phyloP scores from a whole-genome alignment of 2,888 invertebrate species.

The Cacoxenus indagator region DNA sequence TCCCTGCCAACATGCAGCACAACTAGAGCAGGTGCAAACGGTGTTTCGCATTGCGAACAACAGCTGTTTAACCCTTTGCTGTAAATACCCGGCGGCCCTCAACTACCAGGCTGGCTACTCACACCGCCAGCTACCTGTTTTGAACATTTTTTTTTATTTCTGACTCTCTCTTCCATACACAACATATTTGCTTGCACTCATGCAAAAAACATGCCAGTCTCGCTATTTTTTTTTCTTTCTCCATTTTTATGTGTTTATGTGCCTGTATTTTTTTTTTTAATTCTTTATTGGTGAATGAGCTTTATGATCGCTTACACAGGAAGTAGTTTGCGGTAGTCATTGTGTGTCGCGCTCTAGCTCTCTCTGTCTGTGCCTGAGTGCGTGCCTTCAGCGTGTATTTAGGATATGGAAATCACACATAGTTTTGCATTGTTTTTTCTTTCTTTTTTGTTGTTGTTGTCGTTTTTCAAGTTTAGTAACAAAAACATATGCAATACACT shows the following conservation, averaged over 20 bases:
- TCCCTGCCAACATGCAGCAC: neutral
- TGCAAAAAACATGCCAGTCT: neutral
- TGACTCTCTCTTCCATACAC: neutral
- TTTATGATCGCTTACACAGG: neutral
- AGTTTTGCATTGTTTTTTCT: neutral
- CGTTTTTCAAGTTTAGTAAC: neutral
- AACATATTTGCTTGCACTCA: neutral
- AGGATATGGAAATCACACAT: neutral
- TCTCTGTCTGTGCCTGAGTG: neutral
- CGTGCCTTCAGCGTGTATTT: neutral
- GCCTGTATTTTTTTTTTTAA: neutral
- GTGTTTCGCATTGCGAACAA: slow-evolving; percentile 9
- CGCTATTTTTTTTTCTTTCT: neutral
- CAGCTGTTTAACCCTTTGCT: slow-evolving; percentile 18
- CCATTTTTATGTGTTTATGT: neutral
- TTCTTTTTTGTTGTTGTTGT: neutral
- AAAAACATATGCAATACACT: neutral
- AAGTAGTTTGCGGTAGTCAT: too few species aligned
- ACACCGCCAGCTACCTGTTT: too few species aligned
- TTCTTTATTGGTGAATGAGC: neutral
- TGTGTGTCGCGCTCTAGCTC: neutral
- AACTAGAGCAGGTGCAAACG: neutral
- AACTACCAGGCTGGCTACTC: too few species aligned
- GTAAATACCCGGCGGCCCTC: too few species aligned
- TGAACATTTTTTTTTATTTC: slow-evolving; percentile 10